Conservation (phyloP, 2,113 vertebrate genomes). For the Dasypus novemcinctus region DNA sequence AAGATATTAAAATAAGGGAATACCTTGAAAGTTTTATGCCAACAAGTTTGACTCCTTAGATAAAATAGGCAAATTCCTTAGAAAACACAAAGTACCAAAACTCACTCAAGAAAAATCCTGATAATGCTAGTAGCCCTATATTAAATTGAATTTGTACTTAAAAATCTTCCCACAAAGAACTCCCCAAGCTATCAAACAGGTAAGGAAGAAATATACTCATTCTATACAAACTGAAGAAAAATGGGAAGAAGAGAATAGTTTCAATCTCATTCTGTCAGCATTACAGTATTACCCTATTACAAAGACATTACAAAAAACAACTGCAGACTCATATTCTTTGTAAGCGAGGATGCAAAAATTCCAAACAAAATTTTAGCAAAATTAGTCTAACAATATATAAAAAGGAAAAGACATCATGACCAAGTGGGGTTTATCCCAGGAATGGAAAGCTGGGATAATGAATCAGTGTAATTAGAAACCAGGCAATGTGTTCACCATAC, state of each 20-base stretch:
- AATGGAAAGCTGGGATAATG: background rate
- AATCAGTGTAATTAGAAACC: background rate
- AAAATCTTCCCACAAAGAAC: background rate
- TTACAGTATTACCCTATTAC: background rate
- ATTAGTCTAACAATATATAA: background rate
- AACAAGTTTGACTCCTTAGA: background rate
- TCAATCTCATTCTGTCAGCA: background rate
- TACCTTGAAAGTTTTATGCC: background rate
- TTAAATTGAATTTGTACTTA: background rate
- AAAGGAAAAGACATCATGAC: background rate
- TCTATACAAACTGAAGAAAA: background rate
- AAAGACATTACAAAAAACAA: background rate
- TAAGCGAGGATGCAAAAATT: background rate
- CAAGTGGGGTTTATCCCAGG: background rate
- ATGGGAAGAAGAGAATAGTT: background rate
- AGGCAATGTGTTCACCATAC: background rate
- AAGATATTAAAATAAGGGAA: background rate
- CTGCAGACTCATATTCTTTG: background rate
- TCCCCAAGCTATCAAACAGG: background rate
- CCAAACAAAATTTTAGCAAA: background rate
- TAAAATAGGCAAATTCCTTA: background rate
- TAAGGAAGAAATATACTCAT: background rate
- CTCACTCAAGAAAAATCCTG: background rate
- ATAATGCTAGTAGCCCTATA: background rate
- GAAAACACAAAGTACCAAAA: background rate